Percentiles rank a stretch among this genome's conserved stretches.
These are phyloP conservation scores for Microtus pennsylvanicus DNA, from an alignment of 2,113 vertebrate genomes.

Conservation along the genomic window DNA sequence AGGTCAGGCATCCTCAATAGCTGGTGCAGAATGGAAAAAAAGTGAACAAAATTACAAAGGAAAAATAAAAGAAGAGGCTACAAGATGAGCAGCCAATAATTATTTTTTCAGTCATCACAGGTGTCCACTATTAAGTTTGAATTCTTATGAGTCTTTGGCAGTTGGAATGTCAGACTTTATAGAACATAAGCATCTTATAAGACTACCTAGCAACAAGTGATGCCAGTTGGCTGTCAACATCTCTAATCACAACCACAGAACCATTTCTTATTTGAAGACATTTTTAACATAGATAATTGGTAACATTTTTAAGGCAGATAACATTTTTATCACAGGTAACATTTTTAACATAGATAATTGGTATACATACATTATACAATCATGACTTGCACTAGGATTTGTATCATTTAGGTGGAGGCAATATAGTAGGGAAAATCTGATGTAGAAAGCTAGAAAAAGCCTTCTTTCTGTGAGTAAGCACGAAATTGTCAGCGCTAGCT, in stretches of 20 bases:
- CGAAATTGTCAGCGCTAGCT: background rate
- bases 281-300: background rate
- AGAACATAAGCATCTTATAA: background rate
- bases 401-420: background rate
- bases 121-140: background rate
- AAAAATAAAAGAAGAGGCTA: background rate
- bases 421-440: background rate
- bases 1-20: background rate
- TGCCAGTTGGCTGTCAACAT: background rate
- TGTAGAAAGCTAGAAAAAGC: background rate
- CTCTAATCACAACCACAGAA: background rate
- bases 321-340: background rate
- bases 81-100: background rate
- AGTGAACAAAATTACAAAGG: background rate
- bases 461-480: background rate
- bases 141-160: background rate
- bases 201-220: too few species aligned
- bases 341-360: background rate
- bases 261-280: background rate
- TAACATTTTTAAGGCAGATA: background rate
- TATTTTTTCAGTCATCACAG: too few species aligned
- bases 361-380: background rate
- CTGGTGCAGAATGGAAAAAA: background rate
- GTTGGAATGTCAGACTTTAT: background rate
- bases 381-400: background rate